Evolutionary conservation across 2,888 invertebrate genomes (phyloP), one percentile per base, ranked within the genome.

Genomic region (Dryobotodes eremita): DNA sequence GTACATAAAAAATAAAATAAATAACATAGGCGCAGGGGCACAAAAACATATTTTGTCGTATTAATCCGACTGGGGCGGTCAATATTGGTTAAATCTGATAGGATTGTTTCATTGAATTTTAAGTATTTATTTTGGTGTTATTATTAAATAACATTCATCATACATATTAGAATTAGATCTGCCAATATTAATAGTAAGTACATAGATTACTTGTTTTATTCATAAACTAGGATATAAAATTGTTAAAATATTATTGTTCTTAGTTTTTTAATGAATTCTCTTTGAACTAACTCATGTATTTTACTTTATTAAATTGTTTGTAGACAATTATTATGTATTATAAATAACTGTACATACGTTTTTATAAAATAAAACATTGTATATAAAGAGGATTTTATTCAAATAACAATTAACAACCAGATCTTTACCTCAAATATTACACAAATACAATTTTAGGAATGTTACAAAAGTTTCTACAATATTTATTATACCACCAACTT

Each of bases 371-470:
- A 88, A 89, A 89, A 76, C 36, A 84, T 59, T 86, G 66, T 84
- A 36, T 83, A 71, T 70, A 87, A 75, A 86, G 73, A 76, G 46
- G 11, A 64, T 84, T 89, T 88, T 88, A 88, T 88, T 88, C 61
- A 48, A 88, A 84, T 80, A 89, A 78, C 79, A 88, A 79, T 71
- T 75, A 83, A 84, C 84, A 83, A 72, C 42, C 71, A 85, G 46
- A 79, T 69, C 50, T 23, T 72, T 62, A 75, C 59, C 59, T 36
- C 65, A 55, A 86, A 75, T 36, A 36, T 62, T 80, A 84, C 26
- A 57, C 65, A 83, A 86, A 71, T 59, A 77, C 36, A 80, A 79
- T 75, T 80, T 83, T 76, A 88, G 89, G 89, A 89, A 89, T 89
- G 89, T 84, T 70, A 36, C n/a, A 68, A 85, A 61, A 83, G 15